These are phyloP conservation scores for Tetramorium alpestre DNA, from an alignment of 1,140 invertebrate genomes.

Conservation along the genomic window DNA sequence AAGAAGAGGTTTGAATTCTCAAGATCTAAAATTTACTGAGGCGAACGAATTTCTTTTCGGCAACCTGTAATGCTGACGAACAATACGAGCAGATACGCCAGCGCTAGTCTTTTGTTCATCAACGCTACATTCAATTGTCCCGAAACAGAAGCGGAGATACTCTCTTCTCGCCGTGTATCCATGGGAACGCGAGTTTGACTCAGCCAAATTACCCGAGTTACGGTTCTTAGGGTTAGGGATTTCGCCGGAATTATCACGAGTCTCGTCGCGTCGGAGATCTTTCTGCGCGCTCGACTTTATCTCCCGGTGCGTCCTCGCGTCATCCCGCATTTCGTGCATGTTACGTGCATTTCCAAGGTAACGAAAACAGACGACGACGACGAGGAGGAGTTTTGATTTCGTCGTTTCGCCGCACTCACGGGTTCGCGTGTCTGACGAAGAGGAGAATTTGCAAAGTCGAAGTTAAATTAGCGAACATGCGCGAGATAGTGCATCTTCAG, in stretches of 20 bases:
- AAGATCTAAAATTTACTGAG: neutral
- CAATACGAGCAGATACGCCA: conserved; percentile 6
- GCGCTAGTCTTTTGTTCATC: conserved; percentile 53
- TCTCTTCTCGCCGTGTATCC: conserved; percentile 25
- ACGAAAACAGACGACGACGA: conserved; percentile 67
- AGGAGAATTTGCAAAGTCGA: neutral
- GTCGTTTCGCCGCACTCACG: neutral
- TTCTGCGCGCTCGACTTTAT: neutral
- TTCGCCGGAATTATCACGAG: conserved; percentile 40
- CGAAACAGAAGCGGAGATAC: conserved; percentile 48
- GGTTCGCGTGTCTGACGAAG: neutral
- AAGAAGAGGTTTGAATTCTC: neutral
- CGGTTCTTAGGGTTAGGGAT: conserved; percentile 59
- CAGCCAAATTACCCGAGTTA: conserved; percentile 48
- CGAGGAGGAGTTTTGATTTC: conserved; percentile 20
- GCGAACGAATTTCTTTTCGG: conserved; percentile 5
- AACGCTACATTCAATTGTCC: conserved; percentile 48
- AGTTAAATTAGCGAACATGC: conserved; percentile 88
- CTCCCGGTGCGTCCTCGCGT: neutral
- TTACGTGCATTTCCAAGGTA: conserved; percentile 41
- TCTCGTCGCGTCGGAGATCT: conserved; percentile 32
- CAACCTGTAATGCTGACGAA: neutral
- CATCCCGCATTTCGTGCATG: neutral
- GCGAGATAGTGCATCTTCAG: conserved; percentile 97
- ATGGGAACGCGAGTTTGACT: conserved; percentile 49